phyloP scores from a whole-genome alignment of 2,113 vertebrate genomes.

The Xyrauchen texanus region DNA sequence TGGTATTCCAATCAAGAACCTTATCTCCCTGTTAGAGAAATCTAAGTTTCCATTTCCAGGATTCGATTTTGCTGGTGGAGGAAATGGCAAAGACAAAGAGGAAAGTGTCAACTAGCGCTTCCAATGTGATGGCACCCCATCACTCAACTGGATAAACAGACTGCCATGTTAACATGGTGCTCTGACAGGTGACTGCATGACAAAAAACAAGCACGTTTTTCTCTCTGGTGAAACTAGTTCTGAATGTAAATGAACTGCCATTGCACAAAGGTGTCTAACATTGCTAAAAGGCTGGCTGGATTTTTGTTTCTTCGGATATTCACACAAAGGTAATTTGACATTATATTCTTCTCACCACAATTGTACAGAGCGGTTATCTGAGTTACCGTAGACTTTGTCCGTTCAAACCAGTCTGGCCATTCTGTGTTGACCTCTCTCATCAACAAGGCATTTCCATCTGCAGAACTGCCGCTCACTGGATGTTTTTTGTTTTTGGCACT shows the following conservation, averaged over 20 bases:
- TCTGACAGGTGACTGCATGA: constrained; percentile 29
- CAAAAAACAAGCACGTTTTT: not conserved
- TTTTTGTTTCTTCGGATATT: too few species aligned
- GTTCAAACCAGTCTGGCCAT: too few species aligned
- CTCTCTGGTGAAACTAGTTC: not conserved
- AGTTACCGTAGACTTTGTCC: too few species aligned
- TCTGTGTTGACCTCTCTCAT: too few species aligned
- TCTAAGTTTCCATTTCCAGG: not conserved
- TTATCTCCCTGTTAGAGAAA: constrained; percentile 46
- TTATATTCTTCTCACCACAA: too few species aligned
- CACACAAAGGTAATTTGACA: too few species aligned
- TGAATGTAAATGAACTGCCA: constrained; percentile 23
- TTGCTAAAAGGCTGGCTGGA: too few species aligned
- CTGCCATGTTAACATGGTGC: constrained; percentile 32
- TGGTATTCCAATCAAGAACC: constrained; percentile 48
- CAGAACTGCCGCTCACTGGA: too few species aligned
- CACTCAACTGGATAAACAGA: constrained; percentile 40
- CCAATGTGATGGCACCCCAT: constrained; percentile 11
- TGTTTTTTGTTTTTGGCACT: too few species aligned
- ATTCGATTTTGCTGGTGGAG: constrained; percentile 42
- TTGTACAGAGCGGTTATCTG: too few species aligned
- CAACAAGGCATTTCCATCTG: too few species aligned
- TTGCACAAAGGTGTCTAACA: too few species aligned
- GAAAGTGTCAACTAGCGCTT: constrained; percentile 14
- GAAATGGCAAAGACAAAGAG: constrained; percentile 40